Evolutionary conservation across 2,888 invertebrate genomes (phyloP).

Genomic region (Cheilosia pagana): DNA sequence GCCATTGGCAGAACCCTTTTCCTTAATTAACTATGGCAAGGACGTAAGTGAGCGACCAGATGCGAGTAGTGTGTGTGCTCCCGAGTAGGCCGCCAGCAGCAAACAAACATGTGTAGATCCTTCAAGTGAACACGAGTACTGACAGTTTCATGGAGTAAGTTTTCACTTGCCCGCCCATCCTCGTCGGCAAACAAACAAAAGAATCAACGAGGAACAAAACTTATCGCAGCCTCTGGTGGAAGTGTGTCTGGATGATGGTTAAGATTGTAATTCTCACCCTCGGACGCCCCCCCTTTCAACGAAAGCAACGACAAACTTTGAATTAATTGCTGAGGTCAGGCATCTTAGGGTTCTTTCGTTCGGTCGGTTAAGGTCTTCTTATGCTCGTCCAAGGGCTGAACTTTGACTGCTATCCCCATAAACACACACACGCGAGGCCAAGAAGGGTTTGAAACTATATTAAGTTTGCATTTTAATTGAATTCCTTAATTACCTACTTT

Average conservation of each 20-base stretch:
- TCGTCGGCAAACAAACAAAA: conserved; percentile 19
- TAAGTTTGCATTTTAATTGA: conserved; percentile 75
- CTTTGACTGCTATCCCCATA: conserved; percentile 23
- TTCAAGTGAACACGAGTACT: conserved; percentile 45
- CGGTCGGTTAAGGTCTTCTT: conserved; percentile 52
- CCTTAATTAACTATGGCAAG: conserved; percentile 67
- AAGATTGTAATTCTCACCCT: conserved; percentile 26
- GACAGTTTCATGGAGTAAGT: conserved; percentile 62
- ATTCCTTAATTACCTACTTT: conserved; percentile 68
- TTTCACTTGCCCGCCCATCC: conserved; percentile 41
- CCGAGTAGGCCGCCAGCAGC: conserved; percentile 40
- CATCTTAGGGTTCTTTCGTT: conserved; percentile 48
- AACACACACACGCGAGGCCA: conserved; percentile 11
- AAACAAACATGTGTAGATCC: conserved; percentile 62
- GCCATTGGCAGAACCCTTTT: conserved; percentile 69
- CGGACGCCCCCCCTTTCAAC: background rate
- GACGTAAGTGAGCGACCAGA: conserved; percentile 29
- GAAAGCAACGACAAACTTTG: conserved; percentile 68
- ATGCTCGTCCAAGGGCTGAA: conserved; percentile 24
- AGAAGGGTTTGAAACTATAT: conserved; percentile 47
- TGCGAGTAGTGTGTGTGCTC: conserved; percentile 23
- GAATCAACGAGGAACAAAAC: conserved; percentile 37
- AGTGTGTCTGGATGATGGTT: conserved; percentile 21
- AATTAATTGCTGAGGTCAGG: conserved; percentile 74
- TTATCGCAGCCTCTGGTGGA: conserved; percentile 23